Evolutionary conservation across 2,113 vertebrate genomes (phyloP).

Genomic region (Rhegmatorhina hoffmannsi): DNA sequence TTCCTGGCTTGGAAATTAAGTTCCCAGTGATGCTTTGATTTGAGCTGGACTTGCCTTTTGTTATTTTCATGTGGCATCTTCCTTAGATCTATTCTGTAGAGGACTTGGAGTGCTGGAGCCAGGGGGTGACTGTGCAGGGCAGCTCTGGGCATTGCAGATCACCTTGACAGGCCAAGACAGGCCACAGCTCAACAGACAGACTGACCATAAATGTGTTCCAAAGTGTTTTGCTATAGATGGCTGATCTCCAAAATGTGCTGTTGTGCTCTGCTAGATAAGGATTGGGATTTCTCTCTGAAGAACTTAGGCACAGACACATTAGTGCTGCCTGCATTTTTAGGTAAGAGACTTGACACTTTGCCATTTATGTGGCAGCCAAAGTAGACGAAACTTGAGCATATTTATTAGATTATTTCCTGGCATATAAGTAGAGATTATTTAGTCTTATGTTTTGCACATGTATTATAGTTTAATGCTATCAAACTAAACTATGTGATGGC

Average conservation of each 20-base stretch:
- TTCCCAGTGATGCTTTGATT: not conserved
- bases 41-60: not conserved
- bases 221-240: not conserved
- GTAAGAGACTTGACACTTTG: not conserved
- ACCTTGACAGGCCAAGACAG: not conserved
- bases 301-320: not conserved
- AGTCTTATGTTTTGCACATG: not conserved
- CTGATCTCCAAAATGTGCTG: slow-evolving; percentile 22
- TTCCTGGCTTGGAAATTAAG: not conserved
- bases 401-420: not conserved
- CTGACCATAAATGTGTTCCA: not conserved
- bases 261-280: not conserved
- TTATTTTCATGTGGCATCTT: not conserved
- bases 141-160: not conserved
- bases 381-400: not conserved
- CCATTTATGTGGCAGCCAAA: not conserved
- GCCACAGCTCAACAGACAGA: not conserved
- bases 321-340: not conserved
- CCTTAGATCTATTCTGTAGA: not conserved
- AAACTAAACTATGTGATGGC: not conserved
- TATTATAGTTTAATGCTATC: not conserved
- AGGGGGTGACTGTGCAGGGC: not conserved
- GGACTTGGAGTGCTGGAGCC: rapidly evolving
- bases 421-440: not conserved
- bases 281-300: not conserved